A percentile compares a stretch with the other conserved stretches of the same genome.
These are phyloP conservation scores for Hylia prasina DNA, from an alignment of 2,113 vertebrate species.

Conservation along the genomic window DNA sequence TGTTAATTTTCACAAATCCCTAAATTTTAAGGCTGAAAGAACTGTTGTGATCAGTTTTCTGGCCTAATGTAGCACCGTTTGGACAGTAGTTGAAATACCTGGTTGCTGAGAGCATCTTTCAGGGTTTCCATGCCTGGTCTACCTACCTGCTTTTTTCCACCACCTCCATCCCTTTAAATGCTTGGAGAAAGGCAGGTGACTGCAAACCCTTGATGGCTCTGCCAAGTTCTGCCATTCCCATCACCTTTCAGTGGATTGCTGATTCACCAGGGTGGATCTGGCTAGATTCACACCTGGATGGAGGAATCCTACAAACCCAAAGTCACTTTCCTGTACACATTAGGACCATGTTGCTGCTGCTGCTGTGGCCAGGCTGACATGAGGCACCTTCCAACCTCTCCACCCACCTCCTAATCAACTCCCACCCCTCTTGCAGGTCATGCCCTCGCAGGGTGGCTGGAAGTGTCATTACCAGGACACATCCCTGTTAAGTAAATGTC, in stretches of 20 bases:
- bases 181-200: not conserved
- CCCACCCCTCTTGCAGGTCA: not conserved
- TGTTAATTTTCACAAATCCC: not conserved
- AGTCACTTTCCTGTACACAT: not conserved
- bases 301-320: not conserved
- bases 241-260: not conserved
- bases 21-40: not conserved
- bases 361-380: not conserved
- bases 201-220: not conserved
- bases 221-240: accelerated
- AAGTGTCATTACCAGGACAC: not conserved
- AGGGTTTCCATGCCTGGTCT: not conserved
- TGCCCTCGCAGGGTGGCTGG: not conserved
- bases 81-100: not conserved
- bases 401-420: not conserved
- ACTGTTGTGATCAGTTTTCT: not conserved
- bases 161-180: not conserved
- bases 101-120: not conserved
- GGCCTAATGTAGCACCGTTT: not conserved
- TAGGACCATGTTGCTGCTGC: not conserved
- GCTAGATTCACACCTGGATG: not conserved
- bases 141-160: not conserved
- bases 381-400: not conserved
- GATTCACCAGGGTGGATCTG: not conserved
- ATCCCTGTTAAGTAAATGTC: not conserved